Percentiles rank a stretch among this genome's conserved stretches.
These are phyloP conservation scores for Mayetiola destructor DNA, from an alignment of 2,888 invertebrate species.

Conservation along the genomic window DNA sequence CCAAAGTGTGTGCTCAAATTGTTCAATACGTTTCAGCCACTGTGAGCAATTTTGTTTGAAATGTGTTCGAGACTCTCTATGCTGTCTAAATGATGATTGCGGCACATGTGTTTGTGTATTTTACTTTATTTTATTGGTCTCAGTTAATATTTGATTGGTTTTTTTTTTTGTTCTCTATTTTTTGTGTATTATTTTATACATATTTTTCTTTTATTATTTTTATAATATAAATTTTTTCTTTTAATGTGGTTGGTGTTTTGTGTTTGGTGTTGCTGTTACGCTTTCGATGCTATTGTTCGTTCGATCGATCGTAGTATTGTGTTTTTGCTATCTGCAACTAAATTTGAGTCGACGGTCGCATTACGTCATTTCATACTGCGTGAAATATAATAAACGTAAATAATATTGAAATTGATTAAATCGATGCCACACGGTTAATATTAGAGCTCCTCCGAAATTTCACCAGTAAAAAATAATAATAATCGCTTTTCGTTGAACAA, in stretches of 20 bases:
- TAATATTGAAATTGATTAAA: constrained; percentile 13
- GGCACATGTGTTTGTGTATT: too few species aligned
- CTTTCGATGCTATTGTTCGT: too few species aligned
- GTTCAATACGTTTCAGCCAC: neutral
- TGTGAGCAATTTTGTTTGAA: too few species aligned
- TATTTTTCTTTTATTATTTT: neutral
- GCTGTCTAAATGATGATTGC: too few species aligned
- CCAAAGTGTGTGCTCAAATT: neutral
- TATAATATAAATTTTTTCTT: too few species aligned
- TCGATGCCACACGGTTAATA: constrained; percentile 6
- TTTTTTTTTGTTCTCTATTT: neutral
- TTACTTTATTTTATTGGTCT: too few species aligned
- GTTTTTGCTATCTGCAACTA: neutral
- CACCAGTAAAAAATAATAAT: neutral
- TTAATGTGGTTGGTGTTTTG: too few species aligned
- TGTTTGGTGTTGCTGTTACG: too few species aligned
- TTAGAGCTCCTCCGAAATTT: neutral
- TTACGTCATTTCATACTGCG: constrained; percentile 10
- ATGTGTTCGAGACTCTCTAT: too few species aligned
- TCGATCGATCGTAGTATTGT: too few species aligned
- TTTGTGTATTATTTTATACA: too few species aligned
- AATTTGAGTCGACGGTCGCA: constrained; percentile 10
- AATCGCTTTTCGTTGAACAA: too few species aligned
- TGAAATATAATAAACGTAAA: constrained; percentile 11
- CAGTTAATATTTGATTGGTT: neutral